Evolutionary conservation across 2,797 vertebrate genomes (phyloP), one percentile per base, ranked within the genome.

Genomic region (Picus viridis): DNA sequence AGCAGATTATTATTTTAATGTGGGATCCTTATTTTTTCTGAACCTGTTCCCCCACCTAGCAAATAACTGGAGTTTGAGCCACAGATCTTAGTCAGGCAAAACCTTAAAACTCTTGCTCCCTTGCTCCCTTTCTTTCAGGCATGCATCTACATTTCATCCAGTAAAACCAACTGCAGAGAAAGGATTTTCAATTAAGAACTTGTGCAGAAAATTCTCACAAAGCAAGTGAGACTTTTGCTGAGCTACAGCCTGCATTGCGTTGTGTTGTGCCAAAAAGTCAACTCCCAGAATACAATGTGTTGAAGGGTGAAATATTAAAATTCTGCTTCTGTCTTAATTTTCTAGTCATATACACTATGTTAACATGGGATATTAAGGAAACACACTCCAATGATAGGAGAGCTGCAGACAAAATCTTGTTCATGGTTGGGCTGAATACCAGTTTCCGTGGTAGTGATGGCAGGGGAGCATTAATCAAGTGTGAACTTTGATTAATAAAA

Each of bases 271-370:
- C 95, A 95, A 54, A 92, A 80, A 3, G 29, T 82, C 51, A 87
- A 10, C 68, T 88, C 64, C 72, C 65, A 49, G n/a, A 84, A 81
- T 70, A 88, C 20, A 74, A 43, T 17, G 53, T 92, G 94, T 95
- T 94, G 86, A 97, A 96, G n/a, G n/a, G 79, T 71, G 91, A 94
- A 97, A 92, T 85, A 88, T 88, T 81, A 89, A 96, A 92, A 94
- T 80, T 80, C 51, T 93, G 51, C 88, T 95, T 90, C 91, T 73
- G 78, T 73, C 75, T 95, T 90, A 75, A 56, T 90, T 95, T n/a
- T 95, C 77, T 86, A 79, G 67, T 92, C 83, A 75, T 83, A 79
- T 69, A 87, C 53, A 79, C 29, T 57, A 32, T 90, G 85, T 96
- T 96, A 94, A 73, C 71, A 76, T 53, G 90, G 75, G 84, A 86